Percentiles rank a stretch among this genome's conserved stretches.
These are phyloP conservation scores for Plusia festucae DNA, from an alignment of 2,888 invertebrate species.

Conservation along the genomic window DNA sequence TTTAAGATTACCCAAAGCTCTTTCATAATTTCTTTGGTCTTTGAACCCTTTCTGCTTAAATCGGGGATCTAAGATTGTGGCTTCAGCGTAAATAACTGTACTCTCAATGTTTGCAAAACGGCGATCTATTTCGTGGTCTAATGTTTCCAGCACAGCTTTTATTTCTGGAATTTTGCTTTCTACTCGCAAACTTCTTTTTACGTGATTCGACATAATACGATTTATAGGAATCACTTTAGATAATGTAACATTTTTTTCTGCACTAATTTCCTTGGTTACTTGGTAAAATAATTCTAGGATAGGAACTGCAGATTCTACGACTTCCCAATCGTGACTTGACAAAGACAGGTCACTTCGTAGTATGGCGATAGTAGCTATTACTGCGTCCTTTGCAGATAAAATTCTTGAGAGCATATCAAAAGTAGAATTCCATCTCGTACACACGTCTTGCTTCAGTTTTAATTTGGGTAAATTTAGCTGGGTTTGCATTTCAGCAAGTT, in stretches of 20 bases:
- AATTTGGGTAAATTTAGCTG: background rate
- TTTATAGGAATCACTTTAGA: conserved; percentile 9
- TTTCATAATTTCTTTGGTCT: background rate
- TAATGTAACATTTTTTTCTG: conserved; percentile 37
- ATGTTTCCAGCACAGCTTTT: background rate
- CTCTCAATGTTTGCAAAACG: background rate
- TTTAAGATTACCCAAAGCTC: background rate
- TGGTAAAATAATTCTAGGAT: conserved; percentile 47
- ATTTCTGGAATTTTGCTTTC: background rate
- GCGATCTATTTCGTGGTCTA: background rate
- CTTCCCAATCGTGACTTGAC: background rate
- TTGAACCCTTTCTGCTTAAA: conserved; percentile 10
- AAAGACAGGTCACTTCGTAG: background rate
- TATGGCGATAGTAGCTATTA: background rate
- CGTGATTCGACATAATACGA: conserved; percentile 5
- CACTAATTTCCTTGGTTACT: conserved; percentile 46
- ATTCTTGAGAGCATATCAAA: background rate
- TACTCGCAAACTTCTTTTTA: conserved; percentile 1
- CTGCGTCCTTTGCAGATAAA: background rate
- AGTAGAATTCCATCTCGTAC: background rate
- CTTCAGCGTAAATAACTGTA: conserved; percentile 5
- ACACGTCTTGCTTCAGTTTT: conserved; percentile 5
- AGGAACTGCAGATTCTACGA: conserved; percentile 14
- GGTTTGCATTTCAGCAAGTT: background rate
- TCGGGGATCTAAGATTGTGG: conserved; percentile 14